Conservation (phyloP, 2,888 invertebrate genomes). For the Acanthoscelides obtectus region DNA sequence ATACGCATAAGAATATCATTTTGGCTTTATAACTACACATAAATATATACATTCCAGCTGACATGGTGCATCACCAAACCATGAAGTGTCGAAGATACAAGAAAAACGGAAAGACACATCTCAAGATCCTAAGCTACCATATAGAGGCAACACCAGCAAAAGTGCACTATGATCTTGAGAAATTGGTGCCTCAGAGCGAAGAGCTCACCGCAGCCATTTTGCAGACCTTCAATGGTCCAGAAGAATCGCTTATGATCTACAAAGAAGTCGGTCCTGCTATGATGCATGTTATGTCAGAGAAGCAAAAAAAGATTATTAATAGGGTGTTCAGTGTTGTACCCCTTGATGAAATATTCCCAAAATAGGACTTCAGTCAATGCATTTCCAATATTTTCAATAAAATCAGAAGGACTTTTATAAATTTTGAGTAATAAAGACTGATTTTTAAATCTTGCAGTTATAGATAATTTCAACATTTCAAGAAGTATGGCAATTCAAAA, state of each 20-base stretch:
- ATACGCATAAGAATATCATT: too few species aligned
- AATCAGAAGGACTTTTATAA: too few species aligned
- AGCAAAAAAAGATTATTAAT: neutral
- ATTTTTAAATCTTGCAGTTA: too few species aligned
- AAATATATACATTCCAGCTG: constrained; percentile 13
- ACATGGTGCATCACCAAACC: constrained; percentile 19
- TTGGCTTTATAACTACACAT: too few species aligned
- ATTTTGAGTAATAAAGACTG: too few species aligned
- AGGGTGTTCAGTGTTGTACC: neutral
- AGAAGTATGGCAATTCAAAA: too few species aligned
- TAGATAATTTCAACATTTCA: too few species aligned
- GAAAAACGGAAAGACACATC: constrained; percentile 29
- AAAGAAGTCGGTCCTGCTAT: neutral
- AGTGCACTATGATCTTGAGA: neutral
- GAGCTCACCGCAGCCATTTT: neutral
- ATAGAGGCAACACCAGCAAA: constrained; percentile 40
- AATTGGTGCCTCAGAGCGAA: neutral
- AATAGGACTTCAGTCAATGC: too few species aligned
- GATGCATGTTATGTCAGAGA: neutral
- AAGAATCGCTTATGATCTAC: neutral
- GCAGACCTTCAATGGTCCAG: neutral
- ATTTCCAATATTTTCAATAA: neutral
- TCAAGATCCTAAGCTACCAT: constrained; percentile 30
- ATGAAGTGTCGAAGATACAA: constrained; percentile 28
- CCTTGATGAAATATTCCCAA: neutral